Percentiles rank a stretch among this genome's conserved stretches.
Evolutionary conservation across 2,797 vertebrate species (phyloP).

Genomic region (Mus spretus): DNA sequence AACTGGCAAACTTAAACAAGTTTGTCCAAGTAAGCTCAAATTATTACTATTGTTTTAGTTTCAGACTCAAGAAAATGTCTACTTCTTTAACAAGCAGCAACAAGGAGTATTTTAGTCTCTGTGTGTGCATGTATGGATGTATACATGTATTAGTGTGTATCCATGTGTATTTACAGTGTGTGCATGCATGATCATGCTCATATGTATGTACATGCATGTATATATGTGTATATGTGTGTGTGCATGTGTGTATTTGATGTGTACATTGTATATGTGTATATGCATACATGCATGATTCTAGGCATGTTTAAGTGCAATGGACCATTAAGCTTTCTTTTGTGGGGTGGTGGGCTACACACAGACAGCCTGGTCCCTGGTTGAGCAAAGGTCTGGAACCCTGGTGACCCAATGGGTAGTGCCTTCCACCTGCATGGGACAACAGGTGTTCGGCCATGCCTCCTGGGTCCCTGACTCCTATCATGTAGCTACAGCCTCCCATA

Average conservation of each 20-base stretch:
- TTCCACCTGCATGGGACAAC: no score
- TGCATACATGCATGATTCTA: neutral
- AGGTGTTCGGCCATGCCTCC: no score
- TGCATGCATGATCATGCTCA: neutral
- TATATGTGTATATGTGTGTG: neutral
- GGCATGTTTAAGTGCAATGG: neutral
- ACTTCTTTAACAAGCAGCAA: neutral
- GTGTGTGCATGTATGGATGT: neutral
- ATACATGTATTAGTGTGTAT: neutral
- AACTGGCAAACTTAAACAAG: conserved; percentile 17
- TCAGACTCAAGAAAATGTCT: neutral
- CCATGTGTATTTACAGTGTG: neutral
- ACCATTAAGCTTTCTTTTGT: neutral
- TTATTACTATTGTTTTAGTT: conserved; percentile 38
- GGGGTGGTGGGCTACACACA: no score
- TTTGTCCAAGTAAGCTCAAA: conserved; percentile 46
- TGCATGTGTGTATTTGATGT: neutral
- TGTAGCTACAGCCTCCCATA: no score
- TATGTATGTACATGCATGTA: neutral
- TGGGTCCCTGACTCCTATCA: no score
- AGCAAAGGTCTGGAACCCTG: no score
- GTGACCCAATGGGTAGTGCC: no score
- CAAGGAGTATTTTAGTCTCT: neutral
- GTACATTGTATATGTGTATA: neutral
- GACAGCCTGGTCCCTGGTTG: no score